A percentile compares a stretch with the other conserved stretches of the same genome.
Conservation (phyloP, 1,140 invertebrate species). For the Philotrypesis tridentata region DNA sequence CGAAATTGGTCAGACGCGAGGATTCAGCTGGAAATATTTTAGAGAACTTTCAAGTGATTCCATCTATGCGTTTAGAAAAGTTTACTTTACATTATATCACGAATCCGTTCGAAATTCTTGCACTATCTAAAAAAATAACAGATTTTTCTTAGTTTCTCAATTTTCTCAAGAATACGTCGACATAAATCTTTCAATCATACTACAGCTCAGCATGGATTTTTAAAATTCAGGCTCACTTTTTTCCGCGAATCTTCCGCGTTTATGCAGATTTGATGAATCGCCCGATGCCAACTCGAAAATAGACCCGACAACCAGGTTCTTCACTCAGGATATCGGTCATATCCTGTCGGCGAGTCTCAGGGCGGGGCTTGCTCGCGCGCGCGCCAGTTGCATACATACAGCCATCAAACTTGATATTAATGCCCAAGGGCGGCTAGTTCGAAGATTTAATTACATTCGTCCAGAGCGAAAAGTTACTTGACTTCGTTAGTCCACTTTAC, state of each 20-base stretch:
- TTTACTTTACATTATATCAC: no score
- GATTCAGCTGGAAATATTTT: neutral
- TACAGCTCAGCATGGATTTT: no score
- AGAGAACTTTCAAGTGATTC: no score
- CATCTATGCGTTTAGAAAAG: no score
- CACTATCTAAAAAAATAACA: no score
- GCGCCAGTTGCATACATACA: neutral
- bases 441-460: constrained; percentile 21
- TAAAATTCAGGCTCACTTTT: neutral
- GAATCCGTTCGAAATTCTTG: no score
- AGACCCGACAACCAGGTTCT: neutral
- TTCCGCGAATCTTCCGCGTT: neutral
- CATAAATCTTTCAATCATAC: no score
- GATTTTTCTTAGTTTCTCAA: no score
- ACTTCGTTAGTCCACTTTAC: neutral
- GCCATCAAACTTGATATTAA: neutral
- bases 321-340: neutral
- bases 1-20: neutral
- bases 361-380: neutral
- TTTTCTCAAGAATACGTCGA: no score
- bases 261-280: neutral
- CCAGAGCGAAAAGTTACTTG: neutral
- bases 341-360: neutral
- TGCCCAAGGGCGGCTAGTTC: neutral
- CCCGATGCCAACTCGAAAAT: neutral